These are phyloP conservation scores for Aviceda subcristata DNA, from an alignment of 2,113 vertebrate genomes.

Conservation along the genomic window DNA sequence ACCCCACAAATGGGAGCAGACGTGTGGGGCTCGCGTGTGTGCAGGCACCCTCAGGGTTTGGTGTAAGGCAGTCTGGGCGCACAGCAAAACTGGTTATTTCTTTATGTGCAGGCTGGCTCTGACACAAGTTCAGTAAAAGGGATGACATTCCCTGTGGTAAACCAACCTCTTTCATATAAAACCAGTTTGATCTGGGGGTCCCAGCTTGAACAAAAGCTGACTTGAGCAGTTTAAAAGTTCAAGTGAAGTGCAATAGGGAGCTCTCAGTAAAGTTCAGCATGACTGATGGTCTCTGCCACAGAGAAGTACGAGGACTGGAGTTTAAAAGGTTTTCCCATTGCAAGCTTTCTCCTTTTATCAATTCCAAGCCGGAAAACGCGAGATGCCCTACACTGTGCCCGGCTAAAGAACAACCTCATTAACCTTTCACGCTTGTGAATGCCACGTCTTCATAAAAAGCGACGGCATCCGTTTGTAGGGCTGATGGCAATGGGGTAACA, in stretches of 20 bases:
- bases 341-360: background rate
- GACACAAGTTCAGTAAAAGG: background rate
- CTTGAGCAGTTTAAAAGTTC: background rate
- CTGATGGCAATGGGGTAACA: background rate
- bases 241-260: background rate
- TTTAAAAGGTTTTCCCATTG: background rate
- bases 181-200: background rate
- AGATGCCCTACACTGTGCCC: background rate
- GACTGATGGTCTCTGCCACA: background rate
- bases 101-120: background rate
- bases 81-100: background rate
- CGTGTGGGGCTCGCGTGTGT: accelerated
- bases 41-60: background rate
- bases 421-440: background rate
- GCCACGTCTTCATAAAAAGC: background rate
- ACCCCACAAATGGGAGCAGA: accelerated
- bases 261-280: background rate
- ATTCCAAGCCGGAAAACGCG: background rate
- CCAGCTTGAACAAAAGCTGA: background rate
- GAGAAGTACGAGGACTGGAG: background rate
- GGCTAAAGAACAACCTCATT: background rate
- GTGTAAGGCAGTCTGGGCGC: background rate
- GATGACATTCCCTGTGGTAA: background rate
- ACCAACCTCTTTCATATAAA: background rate
- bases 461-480: background rate